Evolutionary conservation across 2,888 invertebrate species (phyloP), one percentile per base, ranked within the genome.

Genomic region (Heliconius ismenius): DNA sequence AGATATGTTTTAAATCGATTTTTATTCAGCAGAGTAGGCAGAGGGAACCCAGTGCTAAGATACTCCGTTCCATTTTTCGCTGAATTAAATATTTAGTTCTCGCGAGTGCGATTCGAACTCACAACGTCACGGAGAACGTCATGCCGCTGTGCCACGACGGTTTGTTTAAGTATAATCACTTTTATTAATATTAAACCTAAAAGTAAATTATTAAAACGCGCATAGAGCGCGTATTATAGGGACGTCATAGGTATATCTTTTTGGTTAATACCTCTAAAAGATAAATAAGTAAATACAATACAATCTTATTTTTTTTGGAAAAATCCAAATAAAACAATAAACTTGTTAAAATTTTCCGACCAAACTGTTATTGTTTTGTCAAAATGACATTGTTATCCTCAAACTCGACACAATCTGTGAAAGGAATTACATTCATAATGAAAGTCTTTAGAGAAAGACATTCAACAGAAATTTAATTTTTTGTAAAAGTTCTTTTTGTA

Each of bases 401-500:
- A 10, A 26, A 26, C 18, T 26, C 4, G 10, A 69, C 54, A 26
- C 26, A 28, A 13, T 69, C 28, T 54, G 15, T 54, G 21, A 54
- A 69, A 36, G 36, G 9, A 36, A 6, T 36, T 36, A 75, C 21
- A 58, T 36, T 58, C 21, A 67, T 49, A 67, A 74, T 9, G 28
- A 60, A 67, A 4, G 28, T 28, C 75, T 43, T 69, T n/a, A 75
- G 28, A 39, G 60, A 18, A 43, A 62, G 24, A 24, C 18, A 62
- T 75, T 70, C 63, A 75, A 43, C 24, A 67, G 36, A 65, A 36
- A 32, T 36, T 1, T 70, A 36, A 70, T 24, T 54, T 36, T 36
- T 67, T 32, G 63, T 26, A 75, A 70, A 54, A 70, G 62, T 63
- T 60, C 18, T 49, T 43, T 60, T 49, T 75, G 49, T 24, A 54